These are phyloP conservation scores for Parasteatoda lunata DNA, from an alignment of 2,888 invertebrate species.

Conservation along the genomic window DNA sequence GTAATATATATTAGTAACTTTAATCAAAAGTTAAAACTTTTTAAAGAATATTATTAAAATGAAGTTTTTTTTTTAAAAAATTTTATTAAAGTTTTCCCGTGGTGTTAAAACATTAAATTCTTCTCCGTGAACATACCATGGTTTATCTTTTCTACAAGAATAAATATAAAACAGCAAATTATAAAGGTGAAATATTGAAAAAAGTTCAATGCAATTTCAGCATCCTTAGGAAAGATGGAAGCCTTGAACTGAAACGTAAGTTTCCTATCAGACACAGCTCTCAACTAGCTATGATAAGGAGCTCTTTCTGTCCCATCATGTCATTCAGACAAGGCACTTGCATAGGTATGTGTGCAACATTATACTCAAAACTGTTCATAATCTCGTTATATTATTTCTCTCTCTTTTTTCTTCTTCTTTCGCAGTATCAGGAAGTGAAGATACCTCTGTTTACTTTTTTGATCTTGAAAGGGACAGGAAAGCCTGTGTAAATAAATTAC, in stretches of 20 bases:
- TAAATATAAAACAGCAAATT: too few relatives aligned
- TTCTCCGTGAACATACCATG: too few relatives aligned
- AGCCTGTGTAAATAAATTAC: constrained; percentile 79
- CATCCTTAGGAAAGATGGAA: constrained; percentile 81
- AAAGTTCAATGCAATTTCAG: constrained; percentile 72
- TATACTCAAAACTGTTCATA: background rate
- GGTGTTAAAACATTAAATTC: too few relatives aligned
- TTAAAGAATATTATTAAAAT: too few relatives aligned
- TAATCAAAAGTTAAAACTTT: too few relatives aligned
- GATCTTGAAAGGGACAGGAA: constrained; percentile 80
- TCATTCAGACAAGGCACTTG: constrained; percentile 87
- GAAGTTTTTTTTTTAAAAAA: too few relatives aligned
- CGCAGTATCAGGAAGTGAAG: constrained; percentile 84
- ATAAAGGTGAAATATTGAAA: too few relatives aligned
- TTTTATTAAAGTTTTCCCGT: too few relatives aligned
- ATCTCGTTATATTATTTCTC: background rate
- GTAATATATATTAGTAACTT: too few relatives aligned
- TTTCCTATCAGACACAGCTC: constrained; percentile 80
- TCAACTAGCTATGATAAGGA: constrained; percentile 78
- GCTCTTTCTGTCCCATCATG: constrained; percentile 90
- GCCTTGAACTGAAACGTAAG: constrained; percentile 80
- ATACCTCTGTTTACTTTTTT: constrained; percentile 85
- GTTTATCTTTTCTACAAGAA: too few relatives aligned
- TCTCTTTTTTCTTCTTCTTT: background rate
- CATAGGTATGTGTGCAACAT: constrained; percentile 77